phyloP scores from a whole-genome alignment of 2,113 vertebrate species.

The Mus musculus region DNA sequence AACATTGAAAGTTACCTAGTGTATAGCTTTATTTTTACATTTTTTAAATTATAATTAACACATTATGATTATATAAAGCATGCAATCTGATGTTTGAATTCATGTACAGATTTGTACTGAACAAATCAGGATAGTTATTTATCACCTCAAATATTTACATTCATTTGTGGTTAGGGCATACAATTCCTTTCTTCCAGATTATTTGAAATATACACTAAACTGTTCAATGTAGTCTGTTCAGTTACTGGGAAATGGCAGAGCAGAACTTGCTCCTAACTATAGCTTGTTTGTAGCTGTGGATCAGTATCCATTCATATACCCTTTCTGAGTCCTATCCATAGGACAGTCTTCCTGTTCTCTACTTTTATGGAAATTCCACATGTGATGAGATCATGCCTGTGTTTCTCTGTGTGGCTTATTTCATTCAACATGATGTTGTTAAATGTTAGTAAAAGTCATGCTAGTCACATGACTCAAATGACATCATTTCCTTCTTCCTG shows the following conservation, averaged over 20 bases:
- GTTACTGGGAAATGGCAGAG: not conserved
- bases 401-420: not conserved
- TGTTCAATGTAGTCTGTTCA: not conserved
- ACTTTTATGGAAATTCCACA: not conserved
- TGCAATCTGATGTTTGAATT: not conserved
- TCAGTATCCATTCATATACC: not conserved
- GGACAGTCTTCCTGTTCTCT: not conserved
- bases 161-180: not conserved
- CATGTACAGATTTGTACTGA: not conserved
- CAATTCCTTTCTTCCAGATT: not conserved
- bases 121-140: not conserved
- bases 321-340: not conserved
- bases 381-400: not conserved
- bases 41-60: not conserved
- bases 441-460: not conserved
- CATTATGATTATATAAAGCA: not conserved
- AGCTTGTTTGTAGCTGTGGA: not conserved
- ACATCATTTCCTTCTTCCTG: too few species aligned
- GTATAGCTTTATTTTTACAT: not conserved
- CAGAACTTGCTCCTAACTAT: not conserved
- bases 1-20: not conserved
- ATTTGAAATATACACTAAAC: not conserved
- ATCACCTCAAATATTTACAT: not conserved
- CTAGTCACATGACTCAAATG: not conserved
- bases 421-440: not conserved